These are phyloP conservation scores for Zygogramma bicolorata DNA, from an alignment of 2,888 invertebrate species.

Conservation along the genomic window DNA sequence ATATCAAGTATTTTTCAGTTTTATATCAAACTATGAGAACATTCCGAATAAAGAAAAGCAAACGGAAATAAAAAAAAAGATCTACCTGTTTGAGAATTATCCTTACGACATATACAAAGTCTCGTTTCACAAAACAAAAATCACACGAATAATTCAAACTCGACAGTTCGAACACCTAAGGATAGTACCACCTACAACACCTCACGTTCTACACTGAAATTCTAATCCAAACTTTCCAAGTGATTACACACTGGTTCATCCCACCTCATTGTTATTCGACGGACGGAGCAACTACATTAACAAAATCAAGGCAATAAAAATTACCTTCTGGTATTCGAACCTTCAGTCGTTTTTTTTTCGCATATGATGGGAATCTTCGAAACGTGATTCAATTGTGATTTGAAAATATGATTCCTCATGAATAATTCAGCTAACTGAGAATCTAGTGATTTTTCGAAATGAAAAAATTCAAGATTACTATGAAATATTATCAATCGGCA, in stretches of 20 bases:
- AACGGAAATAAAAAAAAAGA: background rate
- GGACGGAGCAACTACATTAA: background rate
- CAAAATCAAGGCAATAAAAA: constrained; percentile 30
- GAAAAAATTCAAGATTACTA: background rate
- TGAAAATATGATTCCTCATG: background rate
- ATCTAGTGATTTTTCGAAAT: too few relatives aligned
- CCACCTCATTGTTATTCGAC: constrained; percentile 3
- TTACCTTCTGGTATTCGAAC: constrained; percentile 16
- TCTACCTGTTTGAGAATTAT: background rate
- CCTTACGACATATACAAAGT: background rate
- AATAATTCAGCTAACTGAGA: background rate
- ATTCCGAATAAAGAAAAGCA: too few relatives aligned
- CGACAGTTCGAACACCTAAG: background rate
- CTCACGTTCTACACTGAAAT: background rate
- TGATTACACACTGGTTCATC: constrained; percentile 11
- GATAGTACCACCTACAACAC: background rate
- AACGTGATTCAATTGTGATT: background rate
- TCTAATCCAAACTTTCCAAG: constrained; percentile 3
- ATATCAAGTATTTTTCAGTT: too few relatives aligned
- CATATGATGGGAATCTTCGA: constrained; percentile 15
- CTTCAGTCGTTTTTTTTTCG: constrained; percentile 25
- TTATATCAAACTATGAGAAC: too few relatives aligned
- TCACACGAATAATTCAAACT: background rate
- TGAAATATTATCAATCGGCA: background rate
- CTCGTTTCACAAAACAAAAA: background rate